A percentile compares a stretch with the other conserved stretches of the same genome.
Evolutionary conservation across 2,888 invertebrate species (phyloP).

Genomic region (Pyrrhosoma nymphula): DNA sequence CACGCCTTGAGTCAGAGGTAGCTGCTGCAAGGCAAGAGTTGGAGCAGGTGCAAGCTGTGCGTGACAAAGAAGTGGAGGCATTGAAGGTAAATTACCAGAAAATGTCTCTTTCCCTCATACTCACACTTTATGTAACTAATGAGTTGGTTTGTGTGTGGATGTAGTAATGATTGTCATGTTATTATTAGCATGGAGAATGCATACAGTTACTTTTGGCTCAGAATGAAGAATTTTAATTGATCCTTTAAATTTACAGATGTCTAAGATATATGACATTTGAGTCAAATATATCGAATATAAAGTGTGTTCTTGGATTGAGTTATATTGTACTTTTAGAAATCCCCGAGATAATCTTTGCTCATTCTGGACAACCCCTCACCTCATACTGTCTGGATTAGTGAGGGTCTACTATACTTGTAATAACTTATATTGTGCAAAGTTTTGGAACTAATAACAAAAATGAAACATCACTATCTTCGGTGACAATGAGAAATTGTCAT

Average conservation of each 20-base stretch:
- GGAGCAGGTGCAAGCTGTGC: constrained; percentile 76
- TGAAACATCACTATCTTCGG: too few species aligned
- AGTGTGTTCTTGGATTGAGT: too few species aligned
- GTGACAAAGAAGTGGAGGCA: constrained; percentile 76
- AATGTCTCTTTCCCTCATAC: not conserved
- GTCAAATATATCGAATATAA: too few species aligned
- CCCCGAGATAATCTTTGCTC: too few species aligned
- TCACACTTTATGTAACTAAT: not conserved
- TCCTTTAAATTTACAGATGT: not conserved
- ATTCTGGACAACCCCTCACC: too few species aligned
- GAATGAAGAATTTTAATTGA: not conserved
- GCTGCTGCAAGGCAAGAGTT: constrained; percentile 79
- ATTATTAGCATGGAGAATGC: not conserved
- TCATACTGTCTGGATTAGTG: too few species aligned
- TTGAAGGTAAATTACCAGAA: constrained; percentile 76
- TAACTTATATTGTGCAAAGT: too few species aligned
- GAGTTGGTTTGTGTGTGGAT: not conserved
- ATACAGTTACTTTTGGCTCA: not conserved
- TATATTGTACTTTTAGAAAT: too few species aligned
- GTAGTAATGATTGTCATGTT: not conserved
- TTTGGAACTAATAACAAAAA: too few species aligned
- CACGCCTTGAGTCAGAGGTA: constrained; percentile 78
- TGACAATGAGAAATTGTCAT: too few species aligned
- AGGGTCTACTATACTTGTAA: too few species aligned
- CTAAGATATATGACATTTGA: too few species aligned